Conservation (phyloP, 2,797 vertebrate genomes). For the Adelosebastes latens region DNA sequence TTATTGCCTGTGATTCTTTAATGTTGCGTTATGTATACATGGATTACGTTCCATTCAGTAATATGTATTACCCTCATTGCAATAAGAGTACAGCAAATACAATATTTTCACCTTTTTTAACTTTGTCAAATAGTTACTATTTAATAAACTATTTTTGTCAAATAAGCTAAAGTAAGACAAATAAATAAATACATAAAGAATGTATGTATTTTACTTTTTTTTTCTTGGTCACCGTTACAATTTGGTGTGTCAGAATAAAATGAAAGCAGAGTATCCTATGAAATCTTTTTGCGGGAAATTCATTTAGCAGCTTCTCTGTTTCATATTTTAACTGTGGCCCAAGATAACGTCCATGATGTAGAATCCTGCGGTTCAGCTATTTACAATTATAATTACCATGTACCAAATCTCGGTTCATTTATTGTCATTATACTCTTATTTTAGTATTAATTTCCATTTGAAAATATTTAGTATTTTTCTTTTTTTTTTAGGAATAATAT, state of each 20-base stretch:
- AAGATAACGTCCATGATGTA: too few relatives aligned
- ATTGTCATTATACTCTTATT: not conserved
- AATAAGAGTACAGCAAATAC: too few relatives aligned
- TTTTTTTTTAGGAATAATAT: not conserved
- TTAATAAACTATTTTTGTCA: not conserved
- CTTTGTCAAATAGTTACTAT: too few relatives aligned
- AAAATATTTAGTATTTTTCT: not conserved
- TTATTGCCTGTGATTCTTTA: not conserved
- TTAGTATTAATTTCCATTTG: not conserved
- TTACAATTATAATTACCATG: not conserved
- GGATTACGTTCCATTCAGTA: not conserved
- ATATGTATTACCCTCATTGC: not conserved
- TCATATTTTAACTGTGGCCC: not conserved
- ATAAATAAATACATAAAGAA: not conserved
- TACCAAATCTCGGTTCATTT: not conserved
- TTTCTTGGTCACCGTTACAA: not conserved
- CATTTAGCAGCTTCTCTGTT: not conserved
- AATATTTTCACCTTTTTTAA: too few relatives aligned
- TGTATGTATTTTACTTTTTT: not conserved
- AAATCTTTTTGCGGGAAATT: not conserved
- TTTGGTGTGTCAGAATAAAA: not conserved
- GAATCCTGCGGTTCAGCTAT: not conserved
- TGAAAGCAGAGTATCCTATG: fast-evolving
- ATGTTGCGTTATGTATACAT: not conserved
- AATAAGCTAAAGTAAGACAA: not conserved